Evolutionary conservation across 2,113 vertebrate genomes (phyloP).

Genomic region (Danio rerio): DNA sequence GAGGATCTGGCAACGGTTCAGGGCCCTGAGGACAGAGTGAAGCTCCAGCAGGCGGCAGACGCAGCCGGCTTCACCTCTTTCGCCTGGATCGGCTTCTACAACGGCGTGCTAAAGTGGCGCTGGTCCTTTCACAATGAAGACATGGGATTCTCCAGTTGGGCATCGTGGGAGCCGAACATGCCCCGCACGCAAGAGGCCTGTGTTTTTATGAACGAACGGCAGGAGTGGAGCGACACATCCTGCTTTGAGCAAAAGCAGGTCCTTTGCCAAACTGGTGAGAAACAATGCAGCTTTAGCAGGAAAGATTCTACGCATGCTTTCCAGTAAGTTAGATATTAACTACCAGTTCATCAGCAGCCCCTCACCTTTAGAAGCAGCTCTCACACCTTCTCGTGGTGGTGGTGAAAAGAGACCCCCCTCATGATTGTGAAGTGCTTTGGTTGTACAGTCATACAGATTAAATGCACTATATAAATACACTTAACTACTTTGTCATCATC

Average conservation of each 20-base stretch:
- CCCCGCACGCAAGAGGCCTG: not conserved
- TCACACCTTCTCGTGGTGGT: too few species aligned
- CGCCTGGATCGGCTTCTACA: conserved; percentile 5
- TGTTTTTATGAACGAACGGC: rapidly evolving
- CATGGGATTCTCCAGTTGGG: not conserved
- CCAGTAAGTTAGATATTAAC: too few species aligned
- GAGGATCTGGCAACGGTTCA: conserved; percentile 12
- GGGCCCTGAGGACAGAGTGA: not conserved
- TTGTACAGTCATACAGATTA: too few species aligned
- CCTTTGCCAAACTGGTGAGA: conserved; percentile 9
- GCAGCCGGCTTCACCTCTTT: not conserved
- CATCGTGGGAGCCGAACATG: not conserved
- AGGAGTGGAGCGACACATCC: not conserved
- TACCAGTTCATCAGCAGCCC: too few species aligned
- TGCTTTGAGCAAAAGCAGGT: rapidly evolving
- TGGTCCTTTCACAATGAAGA: not conserved
- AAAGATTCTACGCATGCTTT: too few species aligned
- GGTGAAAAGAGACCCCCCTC: too few species aligned
- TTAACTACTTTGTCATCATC: too few species aligned
- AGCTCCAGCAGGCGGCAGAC: not conserved
- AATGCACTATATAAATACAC: too few species aligned
- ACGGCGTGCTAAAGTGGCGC: not conserved
- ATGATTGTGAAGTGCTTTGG: too few species aligned
- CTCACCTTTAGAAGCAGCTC: too few species aligned
- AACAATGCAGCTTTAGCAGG: too few species aligned